Evolutionary conservation across 2,888 invertebrate genomes (phyloP), one percentile per base, ranked within the genome.

Genomic region (Coremacera marginata): DNA sequence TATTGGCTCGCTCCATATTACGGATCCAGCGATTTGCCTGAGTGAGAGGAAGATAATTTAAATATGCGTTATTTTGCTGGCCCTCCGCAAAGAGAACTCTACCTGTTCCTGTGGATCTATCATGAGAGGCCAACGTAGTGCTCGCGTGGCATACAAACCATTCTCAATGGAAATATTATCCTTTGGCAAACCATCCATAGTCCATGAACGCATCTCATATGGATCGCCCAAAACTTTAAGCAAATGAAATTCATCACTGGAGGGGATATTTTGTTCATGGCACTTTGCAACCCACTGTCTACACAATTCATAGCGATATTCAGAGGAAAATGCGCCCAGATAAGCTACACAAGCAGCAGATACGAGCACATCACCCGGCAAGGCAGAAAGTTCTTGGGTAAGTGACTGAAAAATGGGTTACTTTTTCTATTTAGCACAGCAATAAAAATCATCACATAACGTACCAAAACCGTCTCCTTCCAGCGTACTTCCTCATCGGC

Each of bases 51-150:
- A 22, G 70, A 5, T 75, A 77, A 72, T 25, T 79, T 31, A n/a
- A n/a, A n/a, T 31, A 8, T 8, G 37, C 37, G 5, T 37, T 7
- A 37, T 31, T 31, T 31, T 31, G n/a, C n/a, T n/a, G n/a, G n/a
- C n/a, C 8, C 7, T 37, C 7, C 5, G 8, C 37, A 11, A 67
- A 9, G 25, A 22, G 0, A 22, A 49, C 22, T 1, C 3, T 74
- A 95, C 95, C 90, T 98, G 97, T 86, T 97, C 97, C 88, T 98
- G 97, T 0, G 98, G 98, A 90, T 98, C 98, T 79, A 98, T 96
- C 92, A 97, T 96, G 22, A 98, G 91, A 0, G 98, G 96, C 96
- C 96, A 96, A 16, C 95, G 91, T 8, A 94, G 92, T 3, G 94
- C 95, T 84, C 92, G 93, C 19, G 94, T 96, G 65, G 97, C 96